These are phyloP conservation scores for Oophaga sylvatica DNA, from an alignment of 2,797 vertebrate genomes.

Conservation along the genomic window DNA sequence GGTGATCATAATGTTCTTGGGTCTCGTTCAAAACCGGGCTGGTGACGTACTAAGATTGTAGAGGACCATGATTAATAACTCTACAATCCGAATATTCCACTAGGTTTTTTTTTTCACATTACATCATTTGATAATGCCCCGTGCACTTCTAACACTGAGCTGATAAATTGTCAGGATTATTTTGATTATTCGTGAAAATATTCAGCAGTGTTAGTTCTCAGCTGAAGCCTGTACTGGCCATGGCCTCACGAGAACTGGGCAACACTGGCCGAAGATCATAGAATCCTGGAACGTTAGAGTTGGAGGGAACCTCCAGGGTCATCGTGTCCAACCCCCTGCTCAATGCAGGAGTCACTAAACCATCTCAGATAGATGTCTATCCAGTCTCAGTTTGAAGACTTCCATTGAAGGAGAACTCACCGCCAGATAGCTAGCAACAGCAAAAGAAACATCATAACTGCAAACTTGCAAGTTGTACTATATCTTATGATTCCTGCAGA, in stretches of 20 bases:
- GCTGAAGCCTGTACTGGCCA: background rate
- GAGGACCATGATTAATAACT: constrained; percentile 5
- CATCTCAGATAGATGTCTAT: no score
- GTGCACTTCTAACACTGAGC: background rate
- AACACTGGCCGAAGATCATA: background rate
- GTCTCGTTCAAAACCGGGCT: constrained; percentile 17
- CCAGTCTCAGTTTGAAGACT: no score
- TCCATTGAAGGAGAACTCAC: no score
- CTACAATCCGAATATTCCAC: background rate
- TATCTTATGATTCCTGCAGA: background rate
- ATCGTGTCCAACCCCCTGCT: no score
- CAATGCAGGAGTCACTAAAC: no score
- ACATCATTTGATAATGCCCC: background rate
- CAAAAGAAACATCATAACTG: background rate
- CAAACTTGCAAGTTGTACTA: background rate
- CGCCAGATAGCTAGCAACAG: background rate
- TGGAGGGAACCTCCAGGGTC: no score
- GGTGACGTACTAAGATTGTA: constrained; percentile 5
- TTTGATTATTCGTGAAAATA: background rate
- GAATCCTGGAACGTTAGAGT: no score
- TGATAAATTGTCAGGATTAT: background rate
- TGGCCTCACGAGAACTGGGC: background rate
- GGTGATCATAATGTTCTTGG: constrained; percentile 38
- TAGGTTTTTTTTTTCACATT: background rate
- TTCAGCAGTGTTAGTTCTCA: background rate